Conservation (phyloP, 2,113 vertebrate species). For the Patagioenas fasciata region DNA sequence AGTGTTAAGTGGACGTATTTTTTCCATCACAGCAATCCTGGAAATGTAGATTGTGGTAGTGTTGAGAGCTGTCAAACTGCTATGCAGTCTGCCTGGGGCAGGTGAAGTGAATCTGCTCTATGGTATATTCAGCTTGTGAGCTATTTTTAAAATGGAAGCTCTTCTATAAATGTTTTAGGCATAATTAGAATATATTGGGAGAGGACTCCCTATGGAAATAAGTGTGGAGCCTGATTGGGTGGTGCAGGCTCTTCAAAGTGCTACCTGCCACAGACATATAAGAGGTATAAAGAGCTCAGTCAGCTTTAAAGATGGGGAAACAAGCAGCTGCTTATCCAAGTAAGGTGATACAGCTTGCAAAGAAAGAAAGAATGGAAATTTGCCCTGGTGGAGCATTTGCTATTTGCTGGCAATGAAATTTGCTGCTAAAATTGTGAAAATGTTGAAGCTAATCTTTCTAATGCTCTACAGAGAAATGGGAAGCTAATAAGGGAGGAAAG, state of each 20-base stretch:
- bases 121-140: background rate
- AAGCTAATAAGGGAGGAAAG: background rate
- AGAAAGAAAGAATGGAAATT: background rate
- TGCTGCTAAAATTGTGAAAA: background rate
- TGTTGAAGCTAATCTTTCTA: background rate
- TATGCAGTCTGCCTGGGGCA: background rate
- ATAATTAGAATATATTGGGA: background rate
- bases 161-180: conserved; percentile 12
- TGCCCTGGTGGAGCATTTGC: background rate
- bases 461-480: background rate
- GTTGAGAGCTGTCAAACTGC: background rate
- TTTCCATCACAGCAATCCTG: background rate
- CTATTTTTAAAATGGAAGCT: conserved; percentile 10
- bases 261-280: background rate
- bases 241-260: background rate
- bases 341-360: background rate
- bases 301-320: background rate
- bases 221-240: background rate
- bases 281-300: background rate
- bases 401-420: background rate
- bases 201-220: background rate
- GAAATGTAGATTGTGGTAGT: background rate
- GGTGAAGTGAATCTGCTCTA: background rate
- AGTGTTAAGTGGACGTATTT: background rate
- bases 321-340: background rate